Evolutionary conservation across 2,113 vertebrate genomes (phyloP).

Genomic region (Neolamprologus devosi): DNA sequence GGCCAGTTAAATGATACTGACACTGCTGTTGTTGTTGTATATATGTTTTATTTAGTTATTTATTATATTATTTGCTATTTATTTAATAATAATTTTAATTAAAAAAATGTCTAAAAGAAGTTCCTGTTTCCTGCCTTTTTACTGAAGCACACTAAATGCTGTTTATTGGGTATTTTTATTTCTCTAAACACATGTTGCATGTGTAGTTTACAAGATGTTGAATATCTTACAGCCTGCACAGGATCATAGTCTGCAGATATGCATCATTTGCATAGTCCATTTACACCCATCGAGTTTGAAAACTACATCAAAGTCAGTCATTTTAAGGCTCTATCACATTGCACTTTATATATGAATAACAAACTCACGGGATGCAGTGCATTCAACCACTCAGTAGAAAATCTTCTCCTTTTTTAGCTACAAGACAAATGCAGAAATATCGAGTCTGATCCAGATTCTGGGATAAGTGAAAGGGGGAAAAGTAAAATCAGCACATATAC

Average conservation of each 20-base stretch:
- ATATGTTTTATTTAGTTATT: conserved; percentile 52
- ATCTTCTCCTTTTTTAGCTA: fast-evolving
- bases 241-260: neutral
- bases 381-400: neutral
- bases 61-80: conserved; percentile 67
- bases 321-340: neutral
- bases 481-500: neutral
- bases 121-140: neutral
- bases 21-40: neutral
- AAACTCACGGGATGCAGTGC: neutral
- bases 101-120: conserved; percentile 15
- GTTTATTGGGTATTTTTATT: neutral
- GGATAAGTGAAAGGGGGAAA: fast-evolving
- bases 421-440: neutral
- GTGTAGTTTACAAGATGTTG: neutral
- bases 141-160: neutral
- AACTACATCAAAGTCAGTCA: neutral
- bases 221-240: neutral
- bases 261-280: neutral
- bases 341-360: neutral
- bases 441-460: neutral
- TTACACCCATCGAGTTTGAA: neutral
- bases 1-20: conserved; percentile 31
- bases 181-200: fast-evolving
- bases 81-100: conserved; percentile 45